Evolutionary conservation across 2,888 invertebrate genomes (phyloP), one percentile per base, ranked within the genome.

Genomic region (Thera britannica): DNA sequence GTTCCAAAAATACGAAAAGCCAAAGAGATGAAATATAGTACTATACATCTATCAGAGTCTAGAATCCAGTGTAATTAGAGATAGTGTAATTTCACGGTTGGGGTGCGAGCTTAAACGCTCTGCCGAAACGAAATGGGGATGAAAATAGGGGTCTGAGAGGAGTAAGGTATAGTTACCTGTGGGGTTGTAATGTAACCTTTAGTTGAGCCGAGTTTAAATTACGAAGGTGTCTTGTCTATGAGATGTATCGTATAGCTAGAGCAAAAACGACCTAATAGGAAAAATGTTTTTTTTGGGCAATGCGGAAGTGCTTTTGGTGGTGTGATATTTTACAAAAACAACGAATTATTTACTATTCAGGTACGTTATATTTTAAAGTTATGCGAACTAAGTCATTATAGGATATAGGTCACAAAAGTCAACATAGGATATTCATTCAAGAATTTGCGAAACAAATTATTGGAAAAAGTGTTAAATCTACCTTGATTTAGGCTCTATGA

Each of bases 71-170:
- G 67, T 68, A 90, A 88, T 89, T 86, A 84, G 83, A 76, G 84
- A 85, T 87, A 87, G 86, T 85, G 85, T 81, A 86, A 87, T 89
- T 88, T 84, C 77, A 81, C 82, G 76, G 82, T 72, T 77, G 75
- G 79, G 71, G 73, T 72, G 72, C 71, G 60, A 79, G 79, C 71
- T 81, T 86, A 85, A 88, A 81, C 79, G 83, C 79, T 79, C 80
- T 78, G 77, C 79, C 78, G 68, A 84, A 84, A 83, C 71, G 77
- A 9, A 52, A 60, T 12, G 52, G 75, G 67, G 65, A 62, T 75
- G 67, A 73, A 73, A 72, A 68, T 34, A 55, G 61, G 55, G 48
- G 58, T 7, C 54, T 60, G 35, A 55, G 35, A 34, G 34, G 35
- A 41, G 41, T 51, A 8, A 52, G 52, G 23, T 52, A 34, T 34